These are phyloP conservation scores for Lemur catta DNA, from an alignment of 2,797 vertebrate species.

Conservation along the genomic window DNA sequence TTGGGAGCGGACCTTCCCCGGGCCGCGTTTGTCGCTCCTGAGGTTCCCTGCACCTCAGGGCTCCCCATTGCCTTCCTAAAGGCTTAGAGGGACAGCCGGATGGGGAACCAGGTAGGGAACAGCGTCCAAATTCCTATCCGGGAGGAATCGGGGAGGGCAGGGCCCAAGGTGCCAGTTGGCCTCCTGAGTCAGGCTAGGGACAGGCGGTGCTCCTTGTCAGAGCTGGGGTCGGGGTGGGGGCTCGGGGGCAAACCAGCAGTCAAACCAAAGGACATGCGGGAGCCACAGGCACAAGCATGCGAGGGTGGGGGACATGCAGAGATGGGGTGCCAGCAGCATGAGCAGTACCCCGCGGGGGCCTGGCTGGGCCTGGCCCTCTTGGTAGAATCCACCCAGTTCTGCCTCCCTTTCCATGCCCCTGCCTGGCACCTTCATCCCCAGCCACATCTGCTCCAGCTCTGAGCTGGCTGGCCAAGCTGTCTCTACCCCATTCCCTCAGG, in stretches of 20 bases:
- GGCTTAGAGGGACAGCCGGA: background rate
- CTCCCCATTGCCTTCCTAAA: background rate
- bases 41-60: background rate
- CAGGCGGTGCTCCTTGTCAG: constrained; percentile 39
- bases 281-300: constrained; percentile 75
- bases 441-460: background rate
- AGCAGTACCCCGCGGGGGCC: constrained; percentile 82
- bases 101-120: background rate
- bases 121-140: background rate
- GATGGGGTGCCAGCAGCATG: constrained; percentile 78
- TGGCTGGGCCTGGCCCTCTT: constrained; percentile 46
- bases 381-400: background rate
- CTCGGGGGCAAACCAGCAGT: background rate
- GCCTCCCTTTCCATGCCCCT: background rate
- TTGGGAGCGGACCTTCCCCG: background rate
- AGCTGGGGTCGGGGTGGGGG: background rate
- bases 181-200: constrained; percentile 58
- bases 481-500: background rate
- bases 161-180: constrained; percentile 49
- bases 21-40: background rate
- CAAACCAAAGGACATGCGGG: constrained; percentile 74
- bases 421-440: background rate
- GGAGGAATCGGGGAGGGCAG: constrained; percentile 1
- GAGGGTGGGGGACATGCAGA: constrained; percentile 54
- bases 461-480: background rate